phyloP scores from a whole-genome alignment of 1,140 invertebrate species.

The Nilaparvata lugens region DNA sequence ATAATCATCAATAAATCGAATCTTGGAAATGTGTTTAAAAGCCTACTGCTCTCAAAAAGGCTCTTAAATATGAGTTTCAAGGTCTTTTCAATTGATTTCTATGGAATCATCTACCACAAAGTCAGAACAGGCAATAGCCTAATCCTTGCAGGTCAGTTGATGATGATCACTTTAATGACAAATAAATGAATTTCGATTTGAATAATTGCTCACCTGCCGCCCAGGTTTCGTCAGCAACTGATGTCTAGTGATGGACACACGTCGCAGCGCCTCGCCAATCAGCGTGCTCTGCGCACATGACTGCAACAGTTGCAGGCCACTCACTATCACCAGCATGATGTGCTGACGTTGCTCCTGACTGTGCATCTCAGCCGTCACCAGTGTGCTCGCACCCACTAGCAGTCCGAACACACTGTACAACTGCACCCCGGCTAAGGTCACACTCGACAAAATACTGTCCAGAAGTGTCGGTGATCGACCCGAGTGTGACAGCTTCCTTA shows the following conservation, averaged over 20 bases:
- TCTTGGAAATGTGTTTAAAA: too few species aligned
- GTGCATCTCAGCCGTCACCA: conserved; percentile 35
- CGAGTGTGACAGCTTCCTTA: conserved; percentile 41
- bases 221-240: conserved; percentile 50
- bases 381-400: conserved; percentile 39
- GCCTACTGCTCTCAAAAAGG: too few species aligned
- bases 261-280: conserved; percentile 48
- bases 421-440: conserved; percentile 45
- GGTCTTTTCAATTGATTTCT: too few species aligned
- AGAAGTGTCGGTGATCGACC: conserved; percentile 36
- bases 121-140: too few species aligned
- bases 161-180: too few species aligned
- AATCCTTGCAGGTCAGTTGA: too few species aligned
- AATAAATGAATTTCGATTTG: too few species aligned
- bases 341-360: conserved; percentile 30
- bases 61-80: too few species aligned
- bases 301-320: conserved; percentile 44
- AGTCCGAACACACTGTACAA: conserved; percentile 48
- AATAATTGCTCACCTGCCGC: conserved; percentile 38
- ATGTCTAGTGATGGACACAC: conserved; percentile 42
- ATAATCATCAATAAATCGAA: too few species aligned
- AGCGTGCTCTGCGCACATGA: conserved; percentile 48
- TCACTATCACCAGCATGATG: conserved; percentile 39
- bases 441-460: conserved; percentile 40
- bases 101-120: too few species aligned